Conservation (phyloP, 2,797 vertebrate species). For the Dipus sagitta region DNA sequence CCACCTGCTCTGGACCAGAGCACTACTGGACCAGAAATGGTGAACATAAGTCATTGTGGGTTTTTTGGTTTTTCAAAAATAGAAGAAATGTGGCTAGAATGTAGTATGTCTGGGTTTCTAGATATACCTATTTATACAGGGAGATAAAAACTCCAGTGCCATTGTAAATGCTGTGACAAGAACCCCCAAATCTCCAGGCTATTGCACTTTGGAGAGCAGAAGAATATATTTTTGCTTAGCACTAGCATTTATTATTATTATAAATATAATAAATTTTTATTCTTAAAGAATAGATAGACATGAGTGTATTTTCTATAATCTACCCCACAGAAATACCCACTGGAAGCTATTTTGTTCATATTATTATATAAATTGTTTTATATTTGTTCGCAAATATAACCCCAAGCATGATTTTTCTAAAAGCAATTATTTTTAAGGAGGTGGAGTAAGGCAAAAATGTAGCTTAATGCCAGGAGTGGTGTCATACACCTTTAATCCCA, state of each 20-base stretch:
- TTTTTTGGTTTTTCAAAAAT: constrained; percentile 82
- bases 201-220: neutral
- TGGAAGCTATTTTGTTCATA: constrained; percentile 26
- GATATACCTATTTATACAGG: neutral
- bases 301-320: constrained; percentile 27
- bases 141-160: neutral
- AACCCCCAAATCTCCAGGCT: neutral
- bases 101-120: constrained; percentile 63
- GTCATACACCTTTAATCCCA: too few relatives aligned
- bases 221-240: neutral
- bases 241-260: constrained; percentile 45
- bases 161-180: neutral
- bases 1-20: constrained; percentile 71
- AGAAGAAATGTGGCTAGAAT: constrained; percentile 64
- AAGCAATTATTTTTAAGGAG: constrained; percentile 55
- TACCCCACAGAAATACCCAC: neutral
- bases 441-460: neutral
- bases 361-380: neutral
- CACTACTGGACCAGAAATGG: constrained; percentile 73
- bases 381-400: neutral
- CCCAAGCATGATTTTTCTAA: constrained; percentile 18
- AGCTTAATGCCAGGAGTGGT: neutral
- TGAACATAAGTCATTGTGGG: constrained; percentile 81
- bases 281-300: neutral
- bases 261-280: constrained; percentile 9